A percentile compares a stretch with the other conserved stretches of the same genome.
Evolutionary conservation across 2,888 invertebrate species (phyloP).

Genomic region (Scaptodrosophila latifasciaeformis): DNA sequence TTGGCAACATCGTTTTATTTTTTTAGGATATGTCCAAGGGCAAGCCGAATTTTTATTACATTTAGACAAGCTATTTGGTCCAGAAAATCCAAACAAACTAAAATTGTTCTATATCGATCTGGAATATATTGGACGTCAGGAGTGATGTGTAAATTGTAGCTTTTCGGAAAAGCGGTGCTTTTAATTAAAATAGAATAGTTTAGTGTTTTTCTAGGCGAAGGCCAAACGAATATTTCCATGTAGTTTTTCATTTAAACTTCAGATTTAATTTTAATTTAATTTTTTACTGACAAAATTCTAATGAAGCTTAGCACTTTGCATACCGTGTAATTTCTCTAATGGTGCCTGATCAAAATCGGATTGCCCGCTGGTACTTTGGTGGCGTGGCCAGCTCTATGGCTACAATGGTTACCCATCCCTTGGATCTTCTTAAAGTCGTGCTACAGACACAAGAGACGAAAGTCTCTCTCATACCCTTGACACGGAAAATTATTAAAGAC

Average conservation of each 20-base stretch:
- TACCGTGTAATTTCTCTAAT: neutral
- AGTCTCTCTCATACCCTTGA: constrained; percentile 81
- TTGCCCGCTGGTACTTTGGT: constrained; percentile 93
- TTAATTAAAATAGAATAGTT: too few relatives aligned
- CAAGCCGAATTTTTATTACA: constrained; percentile 45
- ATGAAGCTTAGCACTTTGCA: too few relatives aligned
- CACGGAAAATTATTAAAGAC: constrained; percentile 83
- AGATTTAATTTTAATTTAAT: constrained; percentile 7
- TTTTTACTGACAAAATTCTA: constrained; percentile 4
- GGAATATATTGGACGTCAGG: too few relatives aligned
- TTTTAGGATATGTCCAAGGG: constrained; percentile 39
- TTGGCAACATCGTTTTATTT: neutral
- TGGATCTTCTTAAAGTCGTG: constrained; percentile 93
- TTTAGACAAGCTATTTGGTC: constrained; percentile 16
- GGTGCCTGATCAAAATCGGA: constrained; percentile 30
- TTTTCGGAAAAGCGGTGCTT: too few relatives aligned
- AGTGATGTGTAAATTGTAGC: too few relatives aligned
- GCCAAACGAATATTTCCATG: neutral
- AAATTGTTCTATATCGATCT: too few relatives aligned
- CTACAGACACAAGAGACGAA: constrained; percentile 95
- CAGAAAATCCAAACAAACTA: neutral
- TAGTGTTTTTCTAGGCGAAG: neutral
- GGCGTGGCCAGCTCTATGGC: constrained; percentile 96
- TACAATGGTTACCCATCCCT: constrained; percentile 94
- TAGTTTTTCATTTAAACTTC: neutral